Evolutionary conservation across 2,888 invertebrate species (phyloP), one percentile per base, ranked within the genome.

Genomic region (Mellilla xanthometata): DNA sequence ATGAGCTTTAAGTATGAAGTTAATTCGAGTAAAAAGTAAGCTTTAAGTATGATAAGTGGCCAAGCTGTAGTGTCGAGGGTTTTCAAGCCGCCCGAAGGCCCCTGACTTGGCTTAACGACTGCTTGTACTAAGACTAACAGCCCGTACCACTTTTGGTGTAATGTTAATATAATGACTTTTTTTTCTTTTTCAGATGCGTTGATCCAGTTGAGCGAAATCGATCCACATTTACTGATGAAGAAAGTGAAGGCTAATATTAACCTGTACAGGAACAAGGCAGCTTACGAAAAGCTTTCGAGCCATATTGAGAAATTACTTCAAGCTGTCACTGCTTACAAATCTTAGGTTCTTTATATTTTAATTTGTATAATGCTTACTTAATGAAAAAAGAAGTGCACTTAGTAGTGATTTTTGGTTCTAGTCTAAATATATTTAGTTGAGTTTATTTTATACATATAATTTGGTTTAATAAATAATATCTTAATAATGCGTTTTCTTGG

Each of bases 181-280:
- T 10, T 30, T 50, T 44, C 56, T 57, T 30, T 88, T 86, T 31
- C 81, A 92, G 92, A 88, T 58, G 89, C 91, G 0, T 66, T 92
- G 38, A 81, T 91, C 49, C 70, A 76, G 35, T 70, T 94, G 1
- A 86, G 89, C 26, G 82, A 85, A 44, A 72, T 93, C 15, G 90
- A 93, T 59, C 91, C 91, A 0, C 73, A 76, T 34, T 64, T 91
- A 11, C 71, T 93, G 6, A 75, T 90, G 63, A 84, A 91, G 56
- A 94, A 93, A 76, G 85, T 93, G 12, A 84, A 90, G 46, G 82
- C 88, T 0, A 92, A 92, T 54, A 91, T 91, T 50, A 78, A 88
- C 35, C 80, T 93, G 33, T 91, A 93, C 54, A 84, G 93, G 50
- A 94, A 94, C 64, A 91, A 92, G 63, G 63, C 77, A 40, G 91